phyloP scores from a whole-genome alignment of 2,888 invertebrate species.

The Oxyscelio sp. region DNA sequence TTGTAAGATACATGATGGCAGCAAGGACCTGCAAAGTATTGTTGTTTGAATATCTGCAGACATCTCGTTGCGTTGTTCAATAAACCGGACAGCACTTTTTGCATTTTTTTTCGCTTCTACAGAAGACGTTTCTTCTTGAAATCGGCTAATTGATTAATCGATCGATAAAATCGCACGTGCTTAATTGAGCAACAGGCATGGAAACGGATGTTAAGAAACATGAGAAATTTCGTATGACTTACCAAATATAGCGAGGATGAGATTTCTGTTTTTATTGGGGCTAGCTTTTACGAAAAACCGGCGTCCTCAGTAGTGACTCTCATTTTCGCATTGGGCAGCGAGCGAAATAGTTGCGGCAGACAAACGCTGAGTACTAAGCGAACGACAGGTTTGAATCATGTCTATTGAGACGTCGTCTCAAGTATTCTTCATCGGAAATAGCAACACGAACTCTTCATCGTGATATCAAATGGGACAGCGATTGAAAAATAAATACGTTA shows the following conservation, averaged over 20 bases:
- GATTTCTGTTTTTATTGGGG: conserved; percentile 10
- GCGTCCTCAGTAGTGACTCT: background rate
- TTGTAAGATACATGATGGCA: conserved; percentile 66
- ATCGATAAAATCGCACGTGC: too few relatives aligned
- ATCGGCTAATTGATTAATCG: too few relatives aligned
- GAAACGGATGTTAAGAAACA: background rate
- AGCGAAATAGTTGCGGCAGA: conserved; percentile 2
- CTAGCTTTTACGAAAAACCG: background rate
- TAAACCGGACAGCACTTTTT: background rate
- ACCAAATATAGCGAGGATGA: conserved; percentile 27
- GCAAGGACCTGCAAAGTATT: conserved; percentile 55
- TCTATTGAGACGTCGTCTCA: conserved; percentile 49
- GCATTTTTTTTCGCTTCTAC: too few relatives aligned
- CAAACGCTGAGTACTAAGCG: conserved; percentile 18
- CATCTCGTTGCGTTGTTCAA: background rate
- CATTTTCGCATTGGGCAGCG: conserved; percentile 11
- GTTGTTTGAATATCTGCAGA: conserved; percentile 23
- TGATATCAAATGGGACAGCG: conserved; percentile 28
- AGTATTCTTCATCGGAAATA: conserved; percentile 56
- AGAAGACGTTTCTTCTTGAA: too few relatives aligned
- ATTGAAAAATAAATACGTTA: conserved; percentile 34
- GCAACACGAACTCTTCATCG: conserved; percentile 38
- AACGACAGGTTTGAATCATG: conserved; percentile 31
- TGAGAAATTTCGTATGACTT: background rate
- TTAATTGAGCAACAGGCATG: too few relatives aligned